Evolutionary conservation across 2,888 invertebrate genomes (phyloP), one percentile per base, ranked within the genome.

Genomic region (Galerucella nymphaeae): DNA sequence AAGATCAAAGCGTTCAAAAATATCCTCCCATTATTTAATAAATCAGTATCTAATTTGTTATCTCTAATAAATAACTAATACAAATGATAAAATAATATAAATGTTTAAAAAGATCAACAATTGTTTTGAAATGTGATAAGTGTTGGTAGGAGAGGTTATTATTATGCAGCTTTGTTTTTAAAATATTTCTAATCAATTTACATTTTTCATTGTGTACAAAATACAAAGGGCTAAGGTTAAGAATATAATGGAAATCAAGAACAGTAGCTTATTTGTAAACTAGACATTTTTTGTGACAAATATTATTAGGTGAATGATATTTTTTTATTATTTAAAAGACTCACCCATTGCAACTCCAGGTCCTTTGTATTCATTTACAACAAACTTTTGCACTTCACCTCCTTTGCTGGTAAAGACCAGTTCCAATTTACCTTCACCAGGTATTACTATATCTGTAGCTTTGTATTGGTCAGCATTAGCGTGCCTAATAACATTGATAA

Each of bases 401-500:
- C 87, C 86, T 9, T 88, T 85, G 10, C 96, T 93, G 0, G 92
- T 93, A 88, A 93, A 99, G 38, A 91, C 90, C 69, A 99, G 88
- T 83, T 96, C 94, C 50, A 99, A 88, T 84, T 92, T 96, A 38
- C 99, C 99, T 65, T 93, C 91, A 8, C 94, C 94, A 65, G 98
- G 97, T 0, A 99, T 96, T 13, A 99, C 90, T 87, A 98, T 97
- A 87, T 99, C 99, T 14, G 96, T 97, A 0, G 98, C 98, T 87
- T 96, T 96, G 86, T 98, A 98, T 86, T 98, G 98, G 88, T 99
- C 99, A 50, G 96, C 99, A 85, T 98, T 96, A 68, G 99, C 99
- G 85, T 99, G 99, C 89, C 99, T 62, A 18, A 9, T 41, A 62
- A 41, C 16, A 38, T 38, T 38, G 8, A 38, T 38, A 13, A 30